Percentiles rank a stretch among this genome's conserved stretches.
Conservation (phyloP, 2,888 invertebrate genomes). For the Lasioglossum oenotherae region DNA sequence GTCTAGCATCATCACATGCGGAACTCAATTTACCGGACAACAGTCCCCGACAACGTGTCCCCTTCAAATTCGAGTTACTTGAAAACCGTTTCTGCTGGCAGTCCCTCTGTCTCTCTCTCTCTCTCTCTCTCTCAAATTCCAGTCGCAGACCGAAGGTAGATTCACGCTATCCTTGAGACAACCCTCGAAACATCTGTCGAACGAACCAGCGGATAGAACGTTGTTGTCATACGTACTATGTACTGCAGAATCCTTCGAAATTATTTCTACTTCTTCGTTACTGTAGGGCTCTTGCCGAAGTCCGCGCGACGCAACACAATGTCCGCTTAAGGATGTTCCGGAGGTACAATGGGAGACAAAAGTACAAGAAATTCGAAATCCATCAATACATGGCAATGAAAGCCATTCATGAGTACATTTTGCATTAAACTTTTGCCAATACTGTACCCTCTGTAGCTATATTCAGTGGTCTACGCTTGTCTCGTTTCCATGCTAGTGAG, state of each 20-base stretch:
- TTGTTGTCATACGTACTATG: background rate
- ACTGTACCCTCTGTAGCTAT: no score
- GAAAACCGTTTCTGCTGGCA: background rate
- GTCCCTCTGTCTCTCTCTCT: background rate
- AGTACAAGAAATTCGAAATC: no score
- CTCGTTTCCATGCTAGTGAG: no score
- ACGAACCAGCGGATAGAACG: background rate
- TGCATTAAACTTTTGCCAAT: no score
- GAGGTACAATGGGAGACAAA: no score
- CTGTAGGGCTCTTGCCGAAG: background rate
- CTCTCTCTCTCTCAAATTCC: background rate
- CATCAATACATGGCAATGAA: no score
- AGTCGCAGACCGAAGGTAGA: background rate
- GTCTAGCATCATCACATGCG: slow-evolving; percentile 21
- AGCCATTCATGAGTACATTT: no score
- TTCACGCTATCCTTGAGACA: background rate
- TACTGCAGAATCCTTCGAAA: background rate
- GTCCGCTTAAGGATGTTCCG: no score
- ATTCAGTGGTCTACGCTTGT: no score
- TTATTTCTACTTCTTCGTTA: background rate
- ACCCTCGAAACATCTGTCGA: background rate
- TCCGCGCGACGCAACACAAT: background rate
- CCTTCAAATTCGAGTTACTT: slow-evolving; percentile 10
- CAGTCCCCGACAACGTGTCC: slow-evolving; percentile 9
- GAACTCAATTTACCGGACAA: slow-evolving; percentile 12